Conservation (phyloP, 2,113 vertebrate species). For the Platichthys stellatus region DNA sequence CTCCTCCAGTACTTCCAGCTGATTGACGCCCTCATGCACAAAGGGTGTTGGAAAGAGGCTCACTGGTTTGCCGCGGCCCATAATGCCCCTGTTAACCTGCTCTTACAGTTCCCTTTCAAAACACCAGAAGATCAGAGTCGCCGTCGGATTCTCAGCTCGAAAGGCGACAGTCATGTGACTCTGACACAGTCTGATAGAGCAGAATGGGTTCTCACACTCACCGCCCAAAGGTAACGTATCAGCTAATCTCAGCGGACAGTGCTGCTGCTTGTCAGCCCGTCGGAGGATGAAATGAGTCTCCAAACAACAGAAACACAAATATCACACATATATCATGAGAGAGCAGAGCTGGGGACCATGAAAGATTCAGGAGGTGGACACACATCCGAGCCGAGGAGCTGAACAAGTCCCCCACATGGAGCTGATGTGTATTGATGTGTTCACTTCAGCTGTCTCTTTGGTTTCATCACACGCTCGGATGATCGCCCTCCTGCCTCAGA, state of each 20-base stretch:
- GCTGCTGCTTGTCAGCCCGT: not conserved
- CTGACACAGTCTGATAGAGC: conserved; percentile 49
- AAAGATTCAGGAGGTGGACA: not conserved
- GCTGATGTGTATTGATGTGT: conserved; percentile 52
- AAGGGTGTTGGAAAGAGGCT: conserved; percentile 10
- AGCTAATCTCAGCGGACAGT: conserved; percentile 30
- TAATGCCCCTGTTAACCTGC: not conserved
- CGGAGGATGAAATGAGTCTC: conserved; percentile 9
- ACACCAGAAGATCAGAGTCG: not conserved
- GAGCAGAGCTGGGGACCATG: not conserved
- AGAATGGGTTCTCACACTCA: conserved; percentile 30
- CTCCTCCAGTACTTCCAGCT: conserved; percentile 24
- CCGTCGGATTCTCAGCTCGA: not conserved
- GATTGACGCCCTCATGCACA: conserved; percentile 33
- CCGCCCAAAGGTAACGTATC: conserved; percentile 36
- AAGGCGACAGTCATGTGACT: conserved; percentile 19
- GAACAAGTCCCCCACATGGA: not conserved
- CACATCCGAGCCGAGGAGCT: not conserved
- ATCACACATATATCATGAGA: not conserved
- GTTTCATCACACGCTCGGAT: conserved; percentile 18
- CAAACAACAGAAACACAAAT: not conserved
- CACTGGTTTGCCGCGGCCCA: not conserved
- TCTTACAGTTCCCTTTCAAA: not conserved
- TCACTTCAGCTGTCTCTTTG: conserved; percentile 50
- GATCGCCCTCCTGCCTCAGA: not conserved